Evolutionary conservation across 2,113 vertebrate genomes (phyloP), one percentile per base, ranked within the genome.

Genomic region (Burhinus bistriatus): DNA sequence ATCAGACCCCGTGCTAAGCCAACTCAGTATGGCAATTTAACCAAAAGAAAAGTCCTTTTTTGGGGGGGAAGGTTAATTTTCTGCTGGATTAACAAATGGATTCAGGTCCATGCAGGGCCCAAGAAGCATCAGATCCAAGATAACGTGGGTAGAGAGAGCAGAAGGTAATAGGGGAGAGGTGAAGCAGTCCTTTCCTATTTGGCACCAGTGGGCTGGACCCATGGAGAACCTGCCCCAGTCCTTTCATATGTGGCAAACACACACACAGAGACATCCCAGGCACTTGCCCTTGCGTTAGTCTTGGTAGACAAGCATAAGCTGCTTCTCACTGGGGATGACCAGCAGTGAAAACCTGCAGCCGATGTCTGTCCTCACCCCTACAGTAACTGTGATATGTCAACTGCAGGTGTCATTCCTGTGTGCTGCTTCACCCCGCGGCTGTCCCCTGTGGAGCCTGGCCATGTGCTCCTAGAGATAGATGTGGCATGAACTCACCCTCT

Each of bases 111-210:
- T 4, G 2, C 30, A 59, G n/a, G 5, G 36, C 21, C 45, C 18
- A 16, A 45, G 55, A 49, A 58, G 13, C 51, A 52, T 44, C 55
- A 76, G 15, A n/a, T 73, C 40, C 59, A 57, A 20, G 3, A 3
- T 9, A 77, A 25, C 0, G 0, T 0, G 1, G 34, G 8, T 6
- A 29, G 34, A 42, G 36, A 47, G 26, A 47, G 20, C 49, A 88
- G 49, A 80, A 86, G 9, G 22, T 26, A 76, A 4, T 2, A 76
- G 52, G 26, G 52, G 38, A 77, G 30, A 85, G 30, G 70, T 32
- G 59, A 65, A 40, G 32, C 54, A 70, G 32, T 9, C 42, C 34
- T 40, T 22, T 58, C 61, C 36, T 79, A 26, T 26, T 85, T 82
- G 79, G 29, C 45, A 88, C 25, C 64, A 64, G 27, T 20, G 45